Evolutionary conservation across 1,140 invertebrate species (phyloP), one percentile per base, ranked within the genome.

Genomic region (Drosophila bocki): DNA sequence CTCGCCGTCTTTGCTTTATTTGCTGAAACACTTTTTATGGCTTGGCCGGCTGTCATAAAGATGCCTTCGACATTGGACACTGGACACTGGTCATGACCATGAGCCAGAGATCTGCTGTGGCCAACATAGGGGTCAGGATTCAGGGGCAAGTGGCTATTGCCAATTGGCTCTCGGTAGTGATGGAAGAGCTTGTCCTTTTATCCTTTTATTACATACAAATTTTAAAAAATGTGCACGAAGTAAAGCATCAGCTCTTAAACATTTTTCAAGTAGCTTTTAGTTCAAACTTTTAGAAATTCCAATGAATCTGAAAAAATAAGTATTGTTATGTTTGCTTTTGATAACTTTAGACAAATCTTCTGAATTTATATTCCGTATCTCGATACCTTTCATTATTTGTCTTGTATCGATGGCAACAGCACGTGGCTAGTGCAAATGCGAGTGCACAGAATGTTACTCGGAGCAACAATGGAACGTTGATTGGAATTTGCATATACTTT

Each of bases 1-100:
- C 33, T 11, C 26, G 44, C 45, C 19, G 26, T 70, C 33, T 54
- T 71, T 82, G 54, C 75, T 82, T 75, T 82, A 84, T 84, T 77
- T 78, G 53, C 60, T 50, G 64, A 48, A 81, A 71, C 59, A 57
- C 39, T 54, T 74, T 67, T 75, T 83, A 57, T 84, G 62, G 57
- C 54, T 70, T 60, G 60, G 44, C 45, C 50, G 57, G 63, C 63
- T 70, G 61, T 61, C 62, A 71, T 76, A 77, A 72, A 69, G 80
- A 75, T 83, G 62, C 54, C 69, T 47, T 74, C 56, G 51, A 32
- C 67, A 69, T 60, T 75, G 71, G 65, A 61, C 63, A 11, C n/a
- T 54, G 53, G 69, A 41, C 51, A 62, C 22, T 75, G 53, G 47
- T 12, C 41, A 13, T 47, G 69, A 35, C 71, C 72, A 33, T 67